Evolutionary conservation across 2,888 invertebrate species (phyloP).

Genomic region (Apamea sordens): DNA sequence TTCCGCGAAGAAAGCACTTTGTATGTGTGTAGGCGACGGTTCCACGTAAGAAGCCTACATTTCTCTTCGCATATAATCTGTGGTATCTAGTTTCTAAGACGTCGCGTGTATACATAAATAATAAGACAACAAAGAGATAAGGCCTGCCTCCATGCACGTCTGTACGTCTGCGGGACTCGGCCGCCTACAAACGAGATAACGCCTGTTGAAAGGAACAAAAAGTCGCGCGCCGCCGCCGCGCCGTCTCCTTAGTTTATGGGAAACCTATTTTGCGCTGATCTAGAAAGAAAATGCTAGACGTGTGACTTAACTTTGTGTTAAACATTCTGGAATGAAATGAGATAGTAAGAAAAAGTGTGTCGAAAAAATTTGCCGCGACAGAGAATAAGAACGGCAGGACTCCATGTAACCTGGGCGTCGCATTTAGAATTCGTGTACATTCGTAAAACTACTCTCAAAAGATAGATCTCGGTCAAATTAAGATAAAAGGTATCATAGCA

Average conservation of each 20-base stretch:
- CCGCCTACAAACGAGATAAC: constrained; percentile 46
- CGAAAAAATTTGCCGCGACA: too few species aligned
- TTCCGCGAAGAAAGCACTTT: constrained; percentile 2
- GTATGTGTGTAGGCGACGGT: background rate
- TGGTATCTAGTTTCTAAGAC: constrained; percentile 22
- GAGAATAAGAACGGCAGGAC: too few species aligned
- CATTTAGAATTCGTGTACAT: too few species aligned
- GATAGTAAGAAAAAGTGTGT: background rate
- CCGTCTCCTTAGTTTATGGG: background rate
- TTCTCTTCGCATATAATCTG: constrained; percentile 30
- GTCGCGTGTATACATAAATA: constrained; percentile 53
- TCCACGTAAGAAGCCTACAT: constrained; percentile 1
- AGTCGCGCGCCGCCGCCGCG: background rate
- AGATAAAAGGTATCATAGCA: too few species aligned
- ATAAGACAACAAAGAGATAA: constrained; percentile 60
- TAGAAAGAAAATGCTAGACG: constrained; percentile 16
- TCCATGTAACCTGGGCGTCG: too few species aligned
- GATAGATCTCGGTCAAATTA: too few species aligned
- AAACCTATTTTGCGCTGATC: constrained; percentile 26
- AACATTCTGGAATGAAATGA: background rate
- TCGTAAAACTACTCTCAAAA: too few species aligned
- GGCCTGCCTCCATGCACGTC: background rate
- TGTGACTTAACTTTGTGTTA: background rate
- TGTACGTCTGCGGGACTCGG: constrained; percentile 1
- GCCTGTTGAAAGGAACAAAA: constrained; percentile 32